Evolutionary conservation across 92 coral and sea anemone genomes (phyloP), one percentile per base, ranked within the genome.

Genomic region (Paragorgia papillata): DNA sequence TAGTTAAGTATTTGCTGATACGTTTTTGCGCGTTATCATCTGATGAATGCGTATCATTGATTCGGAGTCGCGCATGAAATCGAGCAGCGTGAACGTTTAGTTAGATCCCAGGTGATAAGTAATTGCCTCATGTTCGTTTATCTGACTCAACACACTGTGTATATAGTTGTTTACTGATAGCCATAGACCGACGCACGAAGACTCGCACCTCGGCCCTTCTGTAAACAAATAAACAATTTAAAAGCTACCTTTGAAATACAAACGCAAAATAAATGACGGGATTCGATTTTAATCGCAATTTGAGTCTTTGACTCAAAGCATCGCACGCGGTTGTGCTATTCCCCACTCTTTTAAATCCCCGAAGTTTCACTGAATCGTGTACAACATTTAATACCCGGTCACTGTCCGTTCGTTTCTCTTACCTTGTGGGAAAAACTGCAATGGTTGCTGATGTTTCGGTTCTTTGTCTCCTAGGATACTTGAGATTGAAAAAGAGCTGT

Each of bases 401-500:
- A n/a, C n/a, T n/a, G 43, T 37, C 43, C 10, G 4, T 10, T 66
- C 43, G 54, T 66, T 66, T 66, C 40, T 26, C 78, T 71, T 71
- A 71, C 78, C 78, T 30, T 53, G 78, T 19, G 76, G 24, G 24
- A 13, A 24, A 2, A 48, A 9, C 44, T 32, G 37, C 22, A 25
- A 20, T 25, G 20, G 62, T 50, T 34, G 5, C 22, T 71, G 28
- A 25, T 64, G 78, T 55, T 58, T 53, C 0, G 78, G 78, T 49
- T 69, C 67, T 15, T 80, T 69, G 13, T 87, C 97, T 31, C 91
- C 88, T 15, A 95, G 88, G 66, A 95, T 91, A 73, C 89, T 95
- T 74, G 92, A 97, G 31, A 95, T 95, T 7, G 99, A 95, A 79
- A 95, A 95, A n/a, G 99, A 86, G 24, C 99, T 93, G 28, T 85